A percentile compares a stretch with the other conserved stretches of the same genome.
Conservation (phyloP, 2,888 invertebrate species). For the Aporophyla lueneburgensis region DNA sequence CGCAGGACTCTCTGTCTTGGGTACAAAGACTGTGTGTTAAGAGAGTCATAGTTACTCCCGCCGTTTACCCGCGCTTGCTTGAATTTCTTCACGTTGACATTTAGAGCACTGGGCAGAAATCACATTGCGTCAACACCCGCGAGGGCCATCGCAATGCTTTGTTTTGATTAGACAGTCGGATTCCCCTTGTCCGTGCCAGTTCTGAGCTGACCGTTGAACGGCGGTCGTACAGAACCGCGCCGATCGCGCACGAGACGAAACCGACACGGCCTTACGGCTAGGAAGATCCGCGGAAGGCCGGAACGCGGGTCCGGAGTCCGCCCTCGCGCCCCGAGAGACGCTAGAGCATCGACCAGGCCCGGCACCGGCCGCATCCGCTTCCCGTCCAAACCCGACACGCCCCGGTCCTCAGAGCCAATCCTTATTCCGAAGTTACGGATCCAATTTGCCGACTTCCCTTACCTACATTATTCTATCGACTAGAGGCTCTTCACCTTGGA, state of each 20-base stretch:
- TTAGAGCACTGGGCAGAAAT: slow-evolving; percentile 91
- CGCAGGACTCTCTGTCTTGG: too few relatives aligned
- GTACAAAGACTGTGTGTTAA: too few relatives aligned
- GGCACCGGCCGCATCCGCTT: too few relatives aligned
- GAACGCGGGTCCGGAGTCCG: background rate
- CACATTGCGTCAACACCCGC: slow-evolving; percentile 91
- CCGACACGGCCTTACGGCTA: slow-evolving; percentile 55
- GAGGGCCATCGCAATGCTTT: slow-evolving; percentile 93
- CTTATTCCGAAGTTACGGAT: slow-evolving; percentile 93
- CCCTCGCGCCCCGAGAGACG: background rate
- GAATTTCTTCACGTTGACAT: slow-evolving; percentile 93
- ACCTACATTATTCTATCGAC: slow-evolving; percentile 92
- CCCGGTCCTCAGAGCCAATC: slow-evolving; percentile 92
- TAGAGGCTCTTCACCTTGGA: slow-evolving; percentile 85
- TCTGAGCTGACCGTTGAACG: slow-evolving; percentile 88
- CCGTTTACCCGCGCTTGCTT: too few relatives aligned
- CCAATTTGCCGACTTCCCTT: slow-evolving; percentile 93
- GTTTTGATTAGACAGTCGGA: slow-evolving; percentile 93
- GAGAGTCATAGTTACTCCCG: slow-evolving; percentile 84
- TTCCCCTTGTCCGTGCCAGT: slow-evolving; percentile 92
- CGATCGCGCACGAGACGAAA: slow-evolving; percentile 65
- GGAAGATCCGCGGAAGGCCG: slow-evolving; percentile 12
- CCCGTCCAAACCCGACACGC: too few relatives aligned
- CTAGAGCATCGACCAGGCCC: background rate
- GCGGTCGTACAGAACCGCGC: slow-evolving; percentile 55